phyloP scores from a whole-genome alignment of 37 sponge, comb jelly and placozoan genomes.

The Spongia lamella region DNA sequence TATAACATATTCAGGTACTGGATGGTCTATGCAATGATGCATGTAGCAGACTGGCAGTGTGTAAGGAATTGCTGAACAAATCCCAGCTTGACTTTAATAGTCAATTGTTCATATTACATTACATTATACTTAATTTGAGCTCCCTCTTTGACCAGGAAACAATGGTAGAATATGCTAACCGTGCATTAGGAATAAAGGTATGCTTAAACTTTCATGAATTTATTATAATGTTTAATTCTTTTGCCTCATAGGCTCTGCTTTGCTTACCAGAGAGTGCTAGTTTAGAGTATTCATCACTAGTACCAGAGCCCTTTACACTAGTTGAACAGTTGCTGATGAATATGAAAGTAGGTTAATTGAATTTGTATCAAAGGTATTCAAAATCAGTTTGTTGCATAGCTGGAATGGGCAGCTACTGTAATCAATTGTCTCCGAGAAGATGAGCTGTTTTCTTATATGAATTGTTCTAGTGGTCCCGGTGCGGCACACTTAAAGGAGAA shows the following conservation, averaged over 20 bases:
- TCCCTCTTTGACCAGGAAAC: not conserved
- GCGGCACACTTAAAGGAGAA: constrained; percentile 28
- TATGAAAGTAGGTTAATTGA: constrained; percentile 60
- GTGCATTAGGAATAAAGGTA: constrained; percentile 10
- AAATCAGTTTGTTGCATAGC: constrained; percentile 11
- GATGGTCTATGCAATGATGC: too few relatives aligned
- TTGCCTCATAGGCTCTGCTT: constrained; percentile 55
- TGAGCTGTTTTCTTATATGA: constrained; percentile 1
- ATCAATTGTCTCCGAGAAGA: constrained; percentile 33
- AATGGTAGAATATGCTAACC: not conserved
- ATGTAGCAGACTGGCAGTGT: too few relatives aligned
- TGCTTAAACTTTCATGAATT: not conserved
- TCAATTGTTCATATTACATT: not conserved
- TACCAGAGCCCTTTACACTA: constrained; percentile 57
- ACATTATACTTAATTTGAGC: not conserved
- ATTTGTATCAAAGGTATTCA: not conserved
- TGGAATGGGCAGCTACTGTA: constrained; percentile 70
- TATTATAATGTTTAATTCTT: not conserved
- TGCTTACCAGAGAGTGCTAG: constrained; percentile 49
- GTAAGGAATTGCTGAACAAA: too few relatives aligned
- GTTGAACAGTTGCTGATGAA: constrained; percentile 91
- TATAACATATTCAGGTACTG: too few relatives aligned
- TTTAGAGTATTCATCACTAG: constrained; percentile 44
- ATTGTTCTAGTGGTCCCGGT: constrained; percentile 27
- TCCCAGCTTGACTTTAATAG: too few relatives aligned